phyloP scores from a whole-genome alignment of 2,888 invertebrate genomes.

The Fragum whitleyi region DNA sequence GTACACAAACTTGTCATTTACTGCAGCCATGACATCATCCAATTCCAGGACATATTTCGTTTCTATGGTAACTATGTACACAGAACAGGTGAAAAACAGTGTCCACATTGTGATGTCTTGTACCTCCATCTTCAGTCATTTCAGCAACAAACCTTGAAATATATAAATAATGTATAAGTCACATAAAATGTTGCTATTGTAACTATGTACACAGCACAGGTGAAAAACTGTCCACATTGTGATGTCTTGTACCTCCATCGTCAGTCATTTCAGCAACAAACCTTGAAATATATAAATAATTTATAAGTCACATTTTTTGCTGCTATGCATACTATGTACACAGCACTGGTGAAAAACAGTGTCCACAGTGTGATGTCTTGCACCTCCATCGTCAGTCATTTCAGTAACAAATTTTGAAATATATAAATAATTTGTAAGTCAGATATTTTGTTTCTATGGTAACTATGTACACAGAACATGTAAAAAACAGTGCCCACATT shows the following conservation, averaged over 20 bases:
- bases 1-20: slow-evolving; percentile 52
- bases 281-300: too few species aligned
- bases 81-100: background rate
- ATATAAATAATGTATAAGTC: background rate
- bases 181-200: slow-evolving; percentile 51
- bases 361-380: background rate
- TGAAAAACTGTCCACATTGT: background rate
- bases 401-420: background rate
- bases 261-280: background rate
- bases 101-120: background rate
- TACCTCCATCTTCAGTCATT: slow-evolving; percentile 1
- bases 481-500: background rate
- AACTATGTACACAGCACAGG: slow-evolving; percentile 17
- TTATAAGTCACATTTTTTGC: slow-evolving; percentile 44
- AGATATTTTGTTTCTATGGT: slow-evolving; percentile 52
- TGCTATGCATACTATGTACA: slow-evolving; percentile 40
- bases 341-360: background rate
- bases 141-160: background rate
- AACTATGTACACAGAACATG: slow-evolving; percentile 13
- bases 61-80: slow-evolving; percentile 41
- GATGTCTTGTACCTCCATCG: background rate
- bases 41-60: slow-evolving; percentile 43
- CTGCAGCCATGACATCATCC: slow-evolving; percentile 49
- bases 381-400: background rate
- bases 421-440: background rate